Base-by-base conservation (phyloP, 2,113 vertebrate genomes). In the Etia nguti region DNA sequence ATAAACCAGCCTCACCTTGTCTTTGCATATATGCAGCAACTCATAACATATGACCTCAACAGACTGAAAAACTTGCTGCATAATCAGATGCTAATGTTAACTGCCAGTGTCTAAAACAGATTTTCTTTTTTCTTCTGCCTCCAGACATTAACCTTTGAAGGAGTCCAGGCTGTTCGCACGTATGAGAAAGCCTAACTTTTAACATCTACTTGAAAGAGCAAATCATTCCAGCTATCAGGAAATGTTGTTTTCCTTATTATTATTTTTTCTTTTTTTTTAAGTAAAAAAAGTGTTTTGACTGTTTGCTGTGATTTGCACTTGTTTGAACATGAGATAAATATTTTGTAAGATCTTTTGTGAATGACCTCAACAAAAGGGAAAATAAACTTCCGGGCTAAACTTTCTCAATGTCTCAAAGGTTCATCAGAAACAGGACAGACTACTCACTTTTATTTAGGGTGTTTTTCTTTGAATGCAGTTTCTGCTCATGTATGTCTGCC, bases 171-270 rank as follows among this genome's bases (percentile, higher is more conserved):
- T 8, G 96, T 98, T 81, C 98, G 98, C 79, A 97, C 97, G 5
- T 99, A 99, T 65, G 98, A 99, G 93, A 99, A 99, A 95, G 98
- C 97, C 6, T 99, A 97, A 98, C 90, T 55, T 55, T 86, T 16
- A 60, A 79, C 29, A 11, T 3, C 38, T 29, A 73, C 48, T n/a
- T 24, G 52, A 85, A 65, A 50, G 15, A 80, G 43, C 65, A 84
- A 86, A 75, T 80, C 83, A 77, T 85, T 65, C 41, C 68, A 82
- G 79, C 81, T 83, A 70, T 89, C 59, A 70, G 38, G 26, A 81
- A 90, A 86, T 48, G 70, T 48, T 68, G 29, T 83, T 89, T 46
- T 52, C 6, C 55, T 70, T 79, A 59, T 77, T 24, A 79, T 80
- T 55, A 83, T 52, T 6, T 2, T 70, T 77, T 6, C 2, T 70